Percentiles rank a stretch among this genome's conserved stretches.
phyloP scores from a whole-genome alignment of 2,888 invertebrate genomes.

The Synanthedon vespiformis region DNA sequence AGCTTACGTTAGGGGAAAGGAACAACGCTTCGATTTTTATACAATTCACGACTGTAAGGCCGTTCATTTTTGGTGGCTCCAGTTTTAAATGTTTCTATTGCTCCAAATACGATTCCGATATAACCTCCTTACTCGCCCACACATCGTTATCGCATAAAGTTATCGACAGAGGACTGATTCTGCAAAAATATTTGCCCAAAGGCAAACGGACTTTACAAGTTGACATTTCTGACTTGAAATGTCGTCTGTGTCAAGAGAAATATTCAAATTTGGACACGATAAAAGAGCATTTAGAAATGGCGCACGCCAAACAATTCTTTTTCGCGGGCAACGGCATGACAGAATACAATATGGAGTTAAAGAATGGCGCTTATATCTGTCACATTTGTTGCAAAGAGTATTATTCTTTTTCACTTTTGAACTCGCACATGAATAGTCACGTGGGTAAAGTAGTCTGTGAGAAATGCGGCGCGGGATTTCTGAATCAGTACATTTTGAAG shows the following conservation, averaged over 20 bases:
- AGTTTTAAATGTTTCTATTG: conserved; percentile 45
- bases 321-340: conserved; percentile 33
- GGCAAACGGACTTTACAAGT: conserved; percentile 31
- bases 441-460: conserved; percentile 42
- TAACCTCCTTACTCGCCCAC: conserved; percentile 23
- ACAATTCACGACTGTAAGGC: conserved; percentile 30
- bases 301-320: conserved; percentile 23
- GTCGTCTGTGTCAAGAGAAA: conserved; percentile 21
- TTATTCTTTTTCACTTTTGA: conserved; percentile 27
- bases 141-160: conserved; percentile 19
- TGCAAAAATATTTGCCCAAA: conserved; percentile 25
- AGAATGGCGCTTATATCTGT: conserved; percentile 24
- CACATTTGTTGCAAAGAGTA: conserved; percentile 29
- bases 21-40: conserved; percentile 37
- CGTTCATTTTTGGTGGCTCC: conserved; percentile 38
- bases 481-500: conserved; percentile 28
- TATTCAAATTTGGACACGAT: conserved; percentile 19
- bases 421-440: conserved; percentile 35
- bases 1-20: conserved; percentile 31
- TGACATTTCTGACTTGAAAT: conserved; percentile 35
- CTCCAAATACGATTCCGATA: conserved; percentile 25
- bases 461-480: conserved; percentile 33
- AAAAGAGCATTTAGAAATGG: conserved; percentile 22
- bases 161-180: conserved; percentile 13
- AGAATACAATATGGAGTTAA: conserved; percentile 28